Percentiles rank a stretch among this genome's conserved stretches.
phyloP scores from a whole-genome alignment of 1,140 invertebrate genomes.

The Heliconius melpomene region DNA sequence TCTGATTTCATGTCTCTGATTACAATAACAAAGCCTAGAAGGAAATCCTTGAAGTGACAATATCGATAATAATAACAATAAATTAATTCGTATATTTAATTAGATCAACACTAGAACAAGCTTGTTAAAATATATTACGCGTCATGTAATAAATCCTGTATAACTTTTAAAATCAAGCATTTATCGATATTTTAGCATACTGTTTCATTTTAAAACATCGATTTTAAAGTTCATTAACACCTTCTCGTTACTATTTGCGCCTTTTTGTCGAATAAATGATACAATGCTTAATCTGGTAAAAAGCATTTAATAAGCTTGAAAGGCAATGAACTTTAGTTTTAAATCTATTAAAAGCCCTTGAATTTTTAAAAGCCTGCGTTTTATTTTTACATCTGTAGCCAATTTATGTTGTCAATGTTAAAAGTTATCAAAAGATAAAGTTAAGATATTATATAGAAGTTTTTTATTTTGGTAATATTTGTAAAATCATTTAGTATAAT shows the following conservation, averaged over 20 bases:
- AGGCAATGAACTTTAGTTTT: not conserved
- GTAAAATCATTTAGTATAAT: not conserved
- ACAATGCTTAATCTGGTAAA: not conserved
- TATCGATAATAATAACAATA: conserved; percentile 24
- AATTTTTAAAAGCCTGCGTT: not conserved
- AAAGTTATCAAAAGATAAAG: not conserved
- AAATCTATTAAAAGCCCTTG: not conserved
- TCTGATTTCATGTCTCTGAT: conserved; percentile 31
- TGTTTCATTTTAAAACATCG: too few species aligned
- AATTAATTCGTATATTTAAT: conserved; percentile 23
- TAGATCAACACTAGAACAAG: conserved; percentile 1
- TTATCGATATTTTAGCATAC: too few species aligned
- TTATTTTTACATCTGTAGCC: not conserved
- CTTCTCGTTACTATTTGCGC: conserved; percentile 5
- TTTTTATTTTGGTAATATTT: not conserved
- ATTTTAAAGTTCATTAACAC: conserved; percentile 10
- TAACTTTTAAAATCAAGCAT: not conserved
- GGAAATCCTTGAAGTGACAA: conserved; percentile 42
- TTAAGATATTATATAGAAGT: not conserved
- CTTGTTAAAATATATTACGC: not conserved
- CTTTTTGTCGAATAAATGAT: not conserved
- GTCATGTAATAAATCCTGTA: not conserved
- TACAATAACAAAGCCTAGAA: conserved; percentile 34
- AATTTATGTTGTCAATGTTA: not conserved
- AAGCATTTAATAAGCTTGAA: not conserved